Evolutionary conservation across 2,888 invertebrate species (phyloP).

Genomic region (Trichogramma evanescens): DNA sequence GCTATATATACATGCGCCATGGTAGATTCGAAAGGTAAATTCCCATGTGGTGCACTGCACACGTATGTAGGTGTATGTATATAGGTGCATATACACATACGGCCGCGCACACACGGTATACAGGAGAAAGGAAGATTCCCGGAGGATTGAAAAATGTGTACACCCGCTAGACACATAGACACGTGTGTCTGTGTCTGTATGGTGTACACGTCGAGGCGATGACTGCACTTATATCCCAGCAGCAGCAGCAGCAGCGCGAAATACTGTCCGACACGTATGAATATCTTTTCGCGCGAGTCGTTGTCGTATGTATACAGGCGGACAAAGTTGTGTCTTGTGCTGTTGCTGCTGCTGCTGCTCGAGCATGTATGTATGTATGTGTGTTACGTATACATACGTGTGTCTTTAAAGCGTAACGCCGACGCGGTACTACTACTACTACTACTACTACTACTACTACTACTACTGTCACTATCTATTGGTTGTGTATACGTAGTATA

Average conservation of each 20-base stretch:
- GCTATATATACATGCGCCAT: background rate
- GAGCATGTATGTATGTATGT: too few relatives aligned
- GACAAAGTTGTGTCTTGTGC: too few relatives aligned
- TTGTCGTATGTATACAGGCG: background rate
- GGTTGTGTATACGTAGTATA: too few relatives aligned
- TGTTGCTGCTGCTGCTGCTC: too few relatives aligned
- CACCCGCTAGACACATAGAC: background rate
- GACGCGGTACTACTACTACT: too few relatives aligned
- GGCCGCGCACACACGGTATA: background rate
- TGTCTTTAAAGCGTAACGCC: too few relatives aligned
- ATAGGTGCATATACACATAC: background rate
- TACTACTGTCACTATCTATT: too few relatives aligned
- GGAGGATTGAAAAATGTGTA: slow-evolving; percentile 27
- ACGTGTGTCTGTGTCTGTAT: too few relatives aligned
- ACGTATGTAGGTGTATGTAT: too few relatives aligned
- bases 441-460: too few relatives aligned
- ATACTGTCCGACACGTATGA: background rate
- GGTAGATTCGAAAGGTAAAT: slow-evolving; percentile 26
- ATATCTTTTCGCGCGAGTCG: background rate
- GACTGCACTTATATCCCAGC: background rate
- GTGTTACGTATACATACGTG: too few relatives aligned
- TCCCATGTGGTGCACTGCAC: slow-evolving; percentile 19
- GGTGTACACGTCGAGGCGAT: background rate
- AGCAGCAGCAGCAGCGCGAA: background rate
- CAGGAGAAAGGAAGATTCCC: slow-evolving; percentile 34